Evolutionary conservation across 2,113 vertebrate species (phyloP).

Genomic region (Psilopsiagon aymara): DNA sequence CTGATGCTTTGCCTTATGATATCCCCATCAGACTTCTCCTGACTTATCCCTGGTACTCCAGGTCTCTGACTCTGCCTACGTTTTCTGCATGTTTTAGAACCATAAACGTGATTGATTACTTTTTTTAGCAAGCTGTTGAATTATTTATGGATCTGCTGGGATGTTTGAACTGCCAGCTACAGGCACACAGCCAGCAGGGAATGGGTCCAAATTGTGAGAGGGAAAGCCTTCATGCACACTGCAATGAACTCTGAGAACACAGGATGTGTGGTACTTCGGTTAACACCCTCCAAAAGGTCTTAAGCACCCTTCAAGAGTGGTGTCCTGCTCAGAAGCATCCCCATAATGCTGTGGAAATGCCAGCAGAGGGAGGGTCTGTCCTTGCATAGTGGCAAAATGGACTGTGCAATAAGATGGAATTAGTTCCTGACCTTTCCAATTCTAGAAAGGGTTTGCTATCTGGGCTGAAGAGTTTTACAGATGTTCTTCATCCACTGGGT

Average conservation of each 20-base stretch:
- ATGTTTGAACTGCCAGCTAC: constrained; percentile 11
- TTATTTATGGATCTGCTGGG: constrained; percentile 53
- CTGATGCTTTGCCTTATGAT: neutral
- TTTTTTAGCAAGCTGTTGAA: constrained; percentile 9
- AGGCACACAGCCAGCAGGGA: constrained; percentile 25
- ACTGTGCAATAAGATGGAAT: neutral
- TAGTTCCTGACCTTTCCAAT: constrained; percentile 4
- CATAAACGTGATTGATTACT: constrained; percentile 8
- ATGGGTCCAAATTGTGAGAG: constrained; percentile 17
- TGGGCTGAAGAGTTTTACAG: neutral
- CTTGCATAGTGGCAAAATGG: accelerated
- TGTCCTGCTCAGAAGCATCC: accelerated
- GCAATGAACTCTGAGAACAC: accelerated
- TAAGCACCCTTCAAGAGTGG: neutral
- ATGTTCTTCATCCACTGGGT: neutral
- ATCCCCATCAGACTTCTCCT: neutral
- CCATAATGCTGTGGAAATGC: accelerated
- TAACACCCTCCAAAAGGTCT: neutral
- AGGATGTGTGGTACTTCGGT: neutral
- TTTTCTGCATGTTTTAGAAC: constrained; percentile 6
- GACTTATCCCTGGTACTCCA: neutral
- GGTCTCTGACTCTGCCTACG: neutral
- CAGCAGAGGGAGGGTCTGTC: neutral
- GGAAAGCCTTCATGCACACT: neutral
- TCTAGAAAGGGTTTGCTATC: neutral